A percentile compares a stretch with the other conserved stretches of the same genome.
Conservation (phyloP, 2,888 invertebrate genomes). For the Athalia circularis region DNA sequence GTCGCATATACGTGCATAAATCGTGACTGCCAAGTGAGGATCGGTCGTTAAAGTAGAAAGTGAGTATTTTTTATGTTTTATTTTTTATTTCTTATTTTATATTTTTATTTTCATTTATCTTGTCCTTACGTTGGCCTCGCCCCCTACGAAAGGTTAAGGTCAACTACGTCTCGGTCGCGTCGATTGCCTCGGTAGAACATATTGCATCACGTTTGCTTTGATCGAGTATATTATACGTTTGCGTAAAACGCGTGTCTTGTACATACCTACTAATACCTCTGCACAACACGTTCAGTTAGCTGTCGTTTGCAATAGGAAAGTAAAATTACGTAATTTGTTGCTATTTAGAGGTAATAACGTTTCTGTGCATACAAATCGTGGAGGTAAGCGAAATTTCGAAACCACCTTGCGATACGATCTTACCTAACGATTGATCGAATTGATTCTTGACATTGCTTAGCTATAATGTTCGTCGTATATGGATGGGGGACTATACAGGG, state of each 20-base stretch:
- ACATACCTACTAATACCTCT: no score
- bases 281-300: no score
- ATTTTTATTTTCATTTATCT: background rate
- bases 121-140: constrained; percentile 38
- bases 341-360: no score
- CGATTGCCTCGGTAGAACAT: constrained; percentile 24
- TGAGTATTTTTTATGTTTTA: constrained; percentile 1
- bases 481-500: background rate
- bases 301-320: no score
- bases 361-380: no score
- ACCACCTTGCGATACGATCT: no score
- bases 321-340: no score
- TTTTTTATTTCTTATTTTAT: background rate
- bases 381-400: no score
- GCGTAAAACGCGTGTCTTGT: no score
- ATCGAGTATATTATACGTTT: background rate
- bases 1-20: background rate
- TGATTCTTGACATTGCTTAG: background rate
- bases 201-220: constrained; percentile 5
- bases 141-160: constrained; percentile 47
- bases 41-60: constrained; percentile 26
- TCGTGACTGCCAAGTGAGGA: background rate
- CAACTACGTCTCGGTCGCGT: constrained; percentile 59
- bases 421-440: background rate
- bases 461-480: background rate